Evolutionary conservation across 2,797 vertebrate species (phyloP), one percentile per base, ranked within the genome.

Genomic region (Limosa lapponica): DNA sequence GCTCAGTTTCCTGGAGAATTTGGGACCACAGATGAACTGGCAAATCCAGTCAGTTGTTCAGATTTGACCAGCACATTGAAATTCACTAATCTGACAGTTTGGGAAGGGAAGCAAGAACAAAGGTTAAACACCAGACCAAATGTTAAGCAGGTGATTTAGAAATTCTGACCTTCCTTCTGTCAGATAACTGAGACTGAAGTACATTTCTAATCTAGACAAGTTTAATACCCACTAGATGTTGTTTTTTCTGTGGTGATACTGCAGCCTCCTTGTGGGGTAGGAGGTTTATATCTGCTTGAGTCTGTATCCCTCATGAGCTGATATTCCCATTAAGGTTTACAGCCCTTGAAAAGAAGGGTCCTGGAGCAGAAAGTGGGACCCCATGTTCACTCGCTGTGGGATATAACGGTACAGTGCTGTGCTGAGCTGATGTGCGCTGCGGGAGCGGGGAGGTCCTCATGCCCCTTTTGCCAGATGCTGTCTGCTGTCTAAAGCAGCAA

Each of bases 371-470:
- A 5, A 79, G 14, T 7, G 20, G 62, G 23, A 46, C 61, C 16
- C 24, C 25, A 1, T 49, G 73, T 62, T 43, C 16, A 32, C 17
- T 79, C 2, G 0, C 51, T 49, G 25, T 32, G 24, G 32, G 46
- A 57, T 37, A 8, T 27, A n/a, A 32, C 2, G 1, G 16, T 36
- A 5, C 43, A n/a, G 11, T 58, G 16, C 27, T 48, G 2, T 17
- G 11, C 44, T 43, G 46, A 46, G 14, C 19, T 66, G 36, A 22
- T 41, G 27, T 69, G 17, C 0, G 0, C 36, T 19, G 16, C 0
- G 4, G 28, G 17, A 62, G 15, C 0, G 1, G 12, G 19, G 8
- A 22, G 9, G 22, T 58, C 17, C 15, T 64, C 30, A 10, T 30
- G 10, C 8, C 20, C 8, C 37, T 37, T 66, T 55, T 67, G 55